A percentile compares a stretch with the other conserved stretches of the same genome.
These are phyloP conservation scores for Galendromus occidentalis DNA, from an alignment of 1,140 invertebrate species.

Conservation along the genomic window DNA sequence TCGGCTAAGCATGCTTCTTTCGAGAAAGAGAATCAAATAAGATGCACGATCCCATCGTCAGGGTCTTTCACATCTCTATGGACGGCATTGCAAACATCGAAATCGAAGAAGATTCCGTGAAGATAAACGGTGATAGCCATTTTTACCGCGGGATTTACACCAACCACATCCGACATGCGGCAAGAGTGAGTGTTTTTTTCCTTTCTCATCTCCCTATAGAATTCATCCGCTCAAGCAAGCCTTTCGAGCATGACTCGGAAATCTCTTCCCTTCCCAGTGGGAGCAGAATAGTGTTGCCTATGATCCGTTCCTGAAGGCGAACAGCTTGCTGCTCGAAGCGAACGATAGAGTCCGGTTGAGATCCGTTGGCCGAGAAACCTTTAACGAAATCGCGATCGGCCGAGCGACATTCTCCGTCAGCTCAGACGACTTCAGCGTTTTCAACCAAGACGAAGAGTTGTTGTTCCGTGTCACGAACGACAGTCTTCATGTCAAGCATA, in stretches of 20 bases:
- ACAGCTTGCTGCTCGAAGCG: not conserved
- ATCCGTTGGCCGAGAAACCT: not conserved
- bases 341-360: not conserved
- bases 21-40: no score
- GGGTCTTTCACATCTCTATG: not conserved
- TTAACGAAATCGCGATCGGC: not conserved
- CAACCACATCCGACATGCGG: not conserved
- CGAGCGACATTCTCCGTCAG: not conserved
- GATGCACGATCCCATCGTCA: not conserved
- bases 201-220: no score
- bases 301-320: not conserved
- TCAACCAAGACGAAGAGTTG: not conserved
- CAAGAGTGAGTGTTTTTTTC: not conserved
- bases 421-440: conserved; percentile 7
- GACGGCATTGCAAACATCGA: not conserved
- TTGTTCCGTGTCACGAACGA: not conserved
- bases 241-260: no score
- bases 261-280: not conserved
- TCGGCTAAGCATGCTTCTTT: no score
- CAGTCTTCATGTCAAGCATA: not conserved
- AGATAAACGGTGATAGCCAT: not conserved
- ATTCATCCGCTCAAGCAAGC: no score
- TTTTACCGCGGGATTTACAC: not conserved
- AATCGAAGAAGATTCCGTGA: not conserved
- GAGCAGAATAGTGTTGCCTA: not conserved